These are phyloP conservation scores for Archaeoteleia sp. DNA, from an alignment of 2,888 invertebrate genomes.

Conservation along the genomic window DNA sequence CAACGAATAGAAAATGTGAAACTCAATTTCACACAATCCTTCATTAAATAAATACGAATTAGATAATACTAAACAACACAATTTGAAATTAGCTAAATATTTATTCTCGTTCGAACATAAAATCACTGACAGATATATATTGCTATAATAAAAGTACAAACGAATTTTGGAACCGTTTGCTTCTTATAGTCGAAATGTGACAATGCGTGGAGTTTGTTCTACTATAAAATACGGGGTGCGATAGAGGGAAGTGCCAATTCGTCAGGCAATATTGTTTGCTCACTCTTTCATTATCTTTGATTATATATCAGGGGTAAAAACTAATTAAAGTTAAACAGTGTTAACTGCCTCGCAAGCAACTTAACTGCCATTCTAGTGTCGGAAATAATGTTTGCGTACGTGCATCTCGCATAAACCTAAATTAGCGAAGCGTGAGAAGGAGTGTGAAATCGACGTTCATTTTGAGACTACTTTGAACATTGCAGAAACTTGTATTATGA, in stretches of 20 bases:
- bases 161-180: too few species aligned
- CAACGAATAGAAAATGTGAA: too few species aligned
- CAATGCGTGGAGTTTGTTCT: conserved; percentile 24
- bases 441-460: too few species aligned
- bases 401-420: neutral
- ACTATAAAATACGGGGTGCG: conserved; percentile 18
- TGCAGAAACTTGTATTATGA: too few species aligned
- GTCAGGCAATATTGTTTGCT: conserved; percentile 57
- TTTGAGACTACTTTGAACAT: too few species aligned
- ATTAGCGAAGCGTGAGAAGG: neutral
- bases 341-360: conserved; percentile 64
- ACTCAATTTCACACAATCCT: too few species aligned
- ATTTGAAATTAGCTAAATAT: too few species aligned
- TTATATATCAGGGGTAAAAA: conserved; percentile 56
- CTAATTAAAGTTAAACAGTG: conserved; percentile 70
- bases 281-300: conserved; percentile 66
- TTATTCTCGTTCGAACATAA: conserved; percentile 1
- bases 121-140: too few species aligned
- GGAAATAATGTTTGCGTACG: conserved; percentile 19
- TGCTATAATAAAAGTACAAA: too few species aligned
- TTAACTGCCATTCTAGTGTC: conserved; percentile 60
- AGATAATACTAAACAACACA: too few species aligned
- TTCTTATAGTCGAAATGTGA: conserved; percentile 13
- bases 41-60: too few species aligned
- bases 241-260: conserved; percentile 17